Conservation (phyloP, 2,888 invertebrate species). For the Cryptus viduatorius region DNA sequence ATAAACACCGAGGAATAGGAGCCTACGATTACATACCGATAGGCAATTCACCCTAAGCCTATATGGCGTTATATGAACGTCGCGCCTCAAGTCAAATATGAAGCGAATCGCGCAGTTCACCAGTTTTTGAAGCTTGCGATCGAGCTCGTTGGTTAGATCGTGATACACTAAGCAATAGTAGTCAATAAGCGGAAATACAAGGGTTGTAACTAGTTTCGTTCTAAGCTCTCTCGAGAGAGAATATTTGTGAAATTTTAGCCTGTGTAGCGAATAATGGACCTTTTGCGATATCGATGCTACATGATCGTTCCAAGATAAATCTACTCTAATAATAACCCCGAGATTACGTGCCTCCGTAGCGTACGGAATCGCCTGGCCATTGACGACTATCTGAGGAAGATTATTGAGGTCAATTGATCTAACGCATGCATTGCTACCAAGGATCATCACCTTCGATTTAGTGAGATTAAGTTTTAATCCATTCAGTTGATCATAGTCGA, state of each 20-base stretch:
- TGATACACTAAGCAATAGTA: slow-evolving; percentile 11
- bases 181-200: slow-evolving; percentile 35
- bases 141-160: slow-evolving; percentile 6
- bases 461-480: too few species aligned
- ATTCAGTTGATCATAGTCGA: too few species aligned
- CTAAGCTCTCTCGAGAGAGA: background rate
- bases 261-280: background rate
- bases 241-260: background rate
- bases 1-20: too few species aligned
- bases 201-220: slow-evolving; percentile 12
- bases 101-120: slow-evolving; percentile 4
- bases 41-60: too few species aligned
- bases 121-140: slow-evolving; percentile 9
- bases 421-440: slow-evolving; percentile 13
- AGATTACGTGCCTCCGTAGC: background rate
- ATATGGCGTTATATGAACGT: too few species aligned
- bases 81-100: background rate
- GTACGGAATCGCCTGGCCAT: background rate
- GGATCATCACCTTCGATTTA: slow-evolving; percentile 30
- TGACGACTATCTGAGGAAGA: background rate
- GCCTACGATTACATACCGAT: too few species aligned
- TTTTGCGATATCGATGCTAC: background rate
- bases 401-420: background rate
- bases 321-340: background rate
- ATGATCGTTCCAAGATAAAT: background rate